Base-by-base conservation (phyloP, 2,888 invertebrate genomes). In the Caenorhabditis uteleia region DNA sequence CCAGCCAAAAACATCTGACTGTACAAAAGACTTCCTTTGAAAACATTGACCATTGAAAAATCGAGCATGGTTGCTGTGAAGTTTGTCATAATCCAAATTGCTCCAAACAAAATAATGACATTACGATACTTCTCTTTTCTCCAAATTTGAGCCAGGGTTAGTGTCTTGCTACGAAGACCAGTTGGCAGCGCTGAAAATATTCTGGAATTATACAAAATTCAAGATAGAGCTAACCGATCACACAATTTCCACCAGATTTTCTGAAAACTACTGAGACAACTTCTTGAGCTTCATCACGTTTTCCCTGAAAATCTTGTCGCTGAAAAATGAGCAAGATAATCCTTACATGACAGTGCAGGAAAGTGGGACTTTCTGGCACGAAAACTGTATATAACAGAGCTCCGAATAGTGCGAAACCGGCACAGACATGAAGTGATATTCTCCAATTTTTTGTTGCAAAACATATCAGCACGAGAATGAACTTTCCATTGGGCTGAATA, bases 351-450 rank as follows among this genome's bases (percentile, higher is more conserved):
- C 58, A 54, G 2, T 60, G 56, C 10, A 66, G 45, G 29, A 39
- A 66, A n/a, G 55, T 66, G 1, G 66, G 66, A 25, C 66, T 66
- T 40, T 66, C 66, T 1, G 59, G 56, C 5, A 66, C 50, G 21
- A 60, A 38, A n/a, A 60, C 48, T 6, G 42, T 42, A 27, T 66
- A 60, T 5, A 66, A 31, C 1, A 53, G 5, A 3, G 53, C 55
- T 27, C 43, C 40, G 2, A 66, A 34, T 1, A 66, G 20, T 6
- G 59, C 34, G 26, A 59, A 40, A 18, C 23, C 56, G 10, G 59
- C 49, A 40, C 45, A 66, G 12, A 60, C 47, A 12, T 60, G 60
- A 1, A 66, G 53, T 3, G 66, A 53, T 10, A 66, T 51, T 34
- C 66, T 44, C 66, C 66, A 66, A 20, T 66, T 66, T 21, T 42